Conservation (phyloP, 2,113 vertebrate species). For the Rhabdomys dilectus region DNA sequence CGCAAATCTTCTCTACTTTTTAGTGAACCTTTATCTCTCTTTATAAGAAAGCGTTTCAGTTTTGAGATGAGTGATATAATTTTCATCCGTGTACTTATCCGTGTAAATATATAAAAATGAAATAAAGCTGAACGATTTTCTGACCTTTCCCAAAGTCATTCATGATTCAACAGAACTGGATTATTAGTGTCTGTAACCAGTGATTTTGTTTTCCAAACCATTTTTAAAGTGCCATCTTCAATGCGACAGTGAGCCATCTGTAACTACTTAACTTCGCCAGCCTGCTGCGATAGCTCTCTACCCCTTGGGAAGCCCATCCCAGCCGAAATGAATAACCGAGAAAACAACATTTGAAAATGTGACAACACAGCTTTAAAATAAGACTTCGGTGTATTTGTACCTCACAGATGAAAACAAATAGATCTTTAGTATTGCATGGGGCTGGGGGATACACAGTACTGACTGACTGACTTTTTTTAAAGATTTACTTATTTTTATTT, state of each 20-base stretch:
- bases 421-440: conserved; percentile 5
- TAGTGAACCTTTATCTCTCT: background rate
- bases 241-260: conserved; percentile 71
- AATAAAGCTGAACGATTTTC: conserved; percentile 44
- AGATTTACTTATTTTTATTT: no score
- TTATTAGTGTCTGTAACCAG: conserved; percentile 67
- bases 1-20: conserved; percentile 19
- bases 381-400: conserved; percentile 58
- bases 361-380: conserved; percentile 39
- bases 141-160: conserved; percentile 60
- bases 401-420: conserved; percentile 55
- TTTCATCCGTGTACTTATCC: conserved; percentile 2
- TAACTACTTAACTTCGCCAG: conserved; percentile 70
- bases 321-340: conserved; percentile 65
- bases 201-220: conserved; percentile 67
- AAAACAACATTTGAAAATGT: conserved; percentile 67
- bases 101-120: conserved; percentile 26
- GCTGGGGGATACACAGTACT: conserved; percentile 31
- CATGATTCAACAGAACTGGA: conserved; percentile 55
- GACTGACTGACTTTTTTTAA: background rate
- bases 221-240: conserved; percentile 71
- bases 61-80: conserved; percentile 40
- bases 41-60: background rate
- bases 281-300: conserved; percentile 49
- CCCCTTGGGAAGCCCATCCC: conserved; percentile 50